Evolutionary conservation across 2,113 vertebrate genomes (phyloP).

Genomic region (Dicerorhinus sumatrensis): DNA sequence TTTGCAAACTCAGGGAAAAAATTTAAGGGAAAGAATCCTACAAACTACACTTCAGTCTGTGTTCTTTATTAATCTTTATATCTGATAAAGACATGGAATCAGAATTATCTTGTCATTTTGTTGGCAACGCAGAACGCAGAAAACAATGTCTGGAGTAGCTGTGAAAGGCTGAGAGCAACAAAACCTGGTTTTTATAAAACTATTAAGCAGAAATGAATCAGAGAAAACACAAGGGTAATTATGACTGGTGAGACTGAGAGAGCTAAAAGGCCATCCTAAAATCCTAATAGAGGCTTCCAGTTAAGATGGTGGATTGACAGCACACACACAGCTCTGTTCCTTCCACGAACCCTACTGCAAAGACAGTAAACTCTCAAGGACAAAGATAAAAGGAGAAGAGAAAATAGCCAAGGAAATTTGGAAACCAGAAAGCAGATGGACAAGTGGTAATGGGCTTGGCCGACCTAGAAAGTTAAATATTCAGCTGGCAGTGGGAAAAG

Average conservation of each 20-base stretch:
- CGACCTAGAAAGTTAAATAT: neutral
- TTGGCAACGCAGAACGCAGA: constrained; percentile 24
- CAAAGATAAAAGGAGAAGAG: neutral
- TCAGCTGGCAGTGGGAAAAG: neutral
- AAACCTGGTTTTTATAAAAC: constrained; percentile 59
- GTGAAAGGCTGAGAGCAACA: neutral
- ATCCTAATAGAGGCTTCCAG: neutral
- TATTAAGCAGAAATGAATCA: constrained; percentile 54
- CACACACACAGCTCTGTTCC: neutral
- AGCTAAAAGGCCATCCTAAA: neutral
- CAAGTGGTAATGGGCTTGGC: neutral
- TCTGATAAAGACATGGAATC: constrained; percentile 53
- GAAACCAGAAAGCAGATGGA: neutral
- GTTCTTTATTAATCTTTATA: constrained; percentile 51
- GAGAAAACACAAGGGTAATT: constrained; percentile 12
- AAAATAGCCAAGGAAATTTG: neutral
- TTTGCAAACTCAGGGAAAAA: neutral
- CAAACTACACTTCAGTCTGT: neutral
- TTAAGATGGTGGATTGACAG: neutral
- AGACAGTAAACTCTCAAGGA: neutral
- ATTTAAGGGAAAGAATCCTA: neutral
- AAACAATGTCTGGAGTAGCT: constrained; percentile 48
- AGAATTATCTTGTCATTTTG: constrained; percentile 68
- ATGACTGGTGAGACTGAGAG: constrained; percentile 15
- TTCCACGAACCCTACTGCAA: neutral